Evolutionary conservation across 1,140 invertebrate species (phyloP), one percentile per base, ranked within the genome.

Genomic region (Rhagoletis zephyria): DNA sequence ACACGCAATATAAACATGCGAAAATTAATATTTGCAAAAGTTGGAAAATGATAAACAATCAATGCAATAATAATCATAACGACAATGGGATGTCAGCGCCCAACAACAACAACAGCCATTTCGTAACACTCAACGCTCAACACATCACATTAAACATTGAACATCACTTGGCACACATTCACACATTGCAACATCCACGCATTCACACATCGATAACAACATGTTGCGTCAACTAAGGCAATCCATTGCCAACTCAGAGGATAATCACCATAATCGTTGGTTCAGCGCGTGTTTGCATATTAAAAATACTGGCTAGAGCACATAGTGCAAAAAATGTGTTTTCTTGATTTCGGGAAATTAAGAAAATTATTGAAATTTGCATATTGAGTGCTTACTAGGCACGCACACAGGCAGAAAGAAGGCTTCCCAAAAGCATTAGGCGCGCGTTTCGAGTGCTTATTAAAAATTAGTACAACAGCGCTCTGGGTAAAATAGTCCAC

Each of bases 11-110:
- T 81, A 59, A 81, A 81, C 74, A 81, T 81, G 74, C 74, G 74
- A 81, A 81, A 81, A 81, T 81, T 81, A 81, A 81, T 81, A 81
- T 81, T 81, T 81, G 74, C 74, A 16, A 81, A 74, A 81, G 74
- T 81, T 81, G 74, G 67, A 81, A 81, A 81, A 81, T 81, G 74
- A 81, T 81, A 81, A 81, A 81, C 74, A 81, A 81, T 81, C 74
- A 81, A 51, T 81, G 51, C 74, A 56, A n/a, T 56, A 81, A 81
- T 81, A 81, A 81, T 81, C 45, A 81, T 81, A 81, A 81, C 48
- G 48, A 56, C 48, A 81, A 59, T 81, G 51, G 30, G 74, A 81
- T 81, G 74, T 81, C 74, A 81, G 48, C 74, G 48, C 48, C 48
- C 48, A 81, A 81, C 48, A 81, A 81, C 74, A 74, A 48, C 67